Base-by-base conservation (phyloP, 2,888 invertebrate species). In the Stenodema calcarata region DNA sequence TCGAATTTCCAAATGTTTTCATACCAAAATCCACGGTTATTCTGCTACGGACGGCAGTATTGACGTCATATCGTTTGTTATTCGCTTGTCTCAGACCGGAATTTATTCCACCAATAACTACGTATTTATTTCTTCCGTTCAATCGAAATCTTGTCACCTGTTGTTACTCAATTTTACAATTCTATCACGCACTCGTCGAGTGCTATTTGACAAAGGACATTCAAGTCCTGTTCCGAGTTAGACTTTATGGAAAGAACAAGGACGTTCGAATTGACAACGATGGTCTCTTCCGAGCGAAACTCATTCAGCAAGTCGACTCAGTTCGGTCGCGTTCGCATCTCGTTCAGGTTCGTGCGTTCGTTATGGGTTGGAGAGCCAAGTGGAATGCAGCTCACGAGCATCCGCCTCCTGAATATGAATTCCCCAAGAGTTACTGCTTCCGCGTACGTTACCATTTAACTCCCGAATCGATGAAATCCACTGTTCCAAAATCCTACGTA, bases 361-460 rank as follows among this genome's bases (percentile, higher is more conserved):
- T 23, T 2, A 82, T 82, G 82, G 82, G 82, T 41, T 82, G 82
- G 82, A 42, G 82, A 23, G 69, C 30, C 62, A 82, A 82, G 16
- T 82, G 62, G 82, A 82, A 69, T 18, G 82, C 28, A 54, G 82
- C 82, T 3, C 82, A 62, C 69, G 82, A 69, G 18, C 82, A 82
- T n/a, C 50, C 54, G 50, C 47, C 50, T 50, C 50, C 44, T 14
- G 4, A 78, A 7, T 23, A n/a, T 44, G 44, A 78, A 23, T 78
- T 14, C 44, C 44, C 42, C 27, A 44, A 18, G 2, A 78, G n/a
- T 16, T 41, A 12, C 35, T 35, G 35, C 44, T 41, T 12, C 27
- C 16, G 11, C 2, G 78, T 78, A 78, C n/a, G 73, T 73, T 16
- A 1, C 14, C 27, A 4, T 69, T 12, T 12, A 7, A 35, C 4